Percentiles rank a stretch among this genome's conserved stretches.
Conservation (phyloP, 2,113 vertebrate species). For the Erythrocercus mccallii region DNA sequence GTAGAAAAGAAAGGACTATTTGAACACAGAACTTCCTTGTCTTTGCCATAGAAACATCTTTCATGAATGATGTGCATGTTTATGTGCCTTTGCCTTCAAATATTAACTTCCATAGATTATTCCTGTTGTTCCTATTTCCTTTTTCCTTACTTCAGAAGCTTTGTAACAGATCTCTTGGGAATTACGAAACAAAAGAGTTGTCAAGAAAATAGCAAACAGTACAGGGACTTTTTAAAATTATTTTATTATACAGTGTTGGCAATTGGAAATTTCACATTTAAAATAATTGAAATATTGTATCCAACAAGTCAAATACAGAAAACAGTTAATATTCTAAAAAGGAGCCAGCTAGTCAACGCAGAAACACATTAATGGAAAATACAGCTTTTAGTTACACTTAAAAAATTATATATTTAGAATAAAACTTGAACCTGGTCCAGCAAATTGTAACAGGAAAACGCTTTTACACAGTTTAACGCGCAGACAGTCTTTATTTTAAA, state of each 20-base stretch:
- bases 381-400: slow-evolving; percentile 83
- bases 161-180: neutral
- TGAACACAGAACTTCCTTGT: slow-evolving; percentile 23
- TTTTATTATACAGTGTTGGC: slow-evolving; percentile 71
- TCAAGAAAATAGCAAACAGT: slow-evolving; percentile 3
- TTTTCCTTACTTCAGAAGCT: neutral
- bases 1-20: neutral
- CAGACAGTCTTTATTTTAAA: slow-evolving; percentile 73
- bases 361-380: slow-evolving; percentile 80
- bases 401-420: slow-evolving; percentile 79
- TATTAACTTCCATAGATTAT: neutral
- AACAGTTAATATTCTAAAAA: slow-evolving; percentile 80
- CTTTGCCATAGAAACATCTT: neutral
- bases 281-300: slow-evolving; percentile 79
- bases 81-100: slow-evolving; percentile 1
- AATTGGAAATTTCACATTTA: slow-evolving; percentile 67
- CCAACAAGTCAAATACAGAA: slow-evolving; percentile 84
- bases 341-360: slow-evolving; percentile 72
- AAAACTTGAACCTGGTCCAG: slow-evolving; percentile 69
- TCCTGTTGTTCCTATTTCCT: slow-evolving; percentile 1
- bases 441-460: slow-evolving; percentile 70
- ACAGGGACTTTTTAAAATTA: neutral
- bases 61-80: neutral
- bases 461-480: slow-evolving; percentile 75
- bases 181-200: neutral